phyloP scores from a whole-genome alignment of 2,888 invertebrate genomes.

The Papilio gigon region DNA sequence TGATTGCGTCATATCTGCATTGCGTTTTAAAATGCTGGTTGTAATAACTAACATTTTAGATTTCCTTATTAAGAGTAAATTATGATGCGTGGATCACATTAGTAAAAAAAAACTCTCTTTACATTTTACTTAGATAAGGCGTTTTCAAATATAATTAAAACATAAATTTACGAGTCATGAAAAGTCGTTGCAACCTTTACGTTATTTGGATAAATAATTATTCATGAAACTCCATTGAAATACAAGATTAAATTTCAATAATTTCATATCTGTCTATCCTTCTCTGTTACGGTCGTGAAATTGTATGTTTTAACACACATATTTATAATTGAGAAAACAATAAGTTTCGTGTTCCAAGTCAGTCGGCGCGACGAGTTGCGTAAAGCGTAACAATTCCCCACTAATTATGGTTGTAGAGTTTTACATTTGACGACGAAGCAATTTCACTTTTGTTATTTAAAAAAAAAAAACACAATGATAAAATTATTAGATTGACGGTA shows the following conservation, averaged over 20 bases:
- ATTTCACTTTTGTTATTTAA: constrained; percentile 26
- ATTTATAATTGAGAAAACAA: constrained; percentile 22
- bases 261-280: not conserved
- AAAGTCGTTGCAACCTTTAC: too few relatives aligned
- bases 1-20: constrained; percentile 24
- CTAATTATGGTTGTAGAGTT: constrained; percentile 8
- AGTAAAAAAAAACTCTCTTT: too few relatives aligned
- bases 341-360: constrained; percentile 25
- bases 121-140: not conserved
- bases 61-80: not conserved
- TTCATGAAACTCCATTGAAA: too few relatives aligned
- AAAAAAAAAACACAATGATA: not conserved
- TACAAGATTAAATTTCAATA: not conserved
- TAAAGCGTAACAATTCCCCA: constrained; percentile 22
- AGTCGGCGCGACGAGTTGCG: constrained; percentile 12
- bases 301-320: constrained; percentile 4
- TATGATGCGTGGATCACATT: too few relatives aligned
- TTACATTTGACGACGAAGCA: constrained; percentile 17
- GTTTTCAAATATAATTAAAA: too few relatives aligned
- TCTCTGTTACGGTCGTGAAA: not conserved
- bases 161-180: too few relatives aligned
- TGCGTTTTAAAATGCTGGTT: constrained; percentile 19
- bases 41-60: not conserved
- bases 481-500: not conserved
- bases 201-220: too few relatives aligned